Evolutionary conservation across 2,113 vertebrate genomes (phyloP).

Genomic region (Gobius niger): DNA sequence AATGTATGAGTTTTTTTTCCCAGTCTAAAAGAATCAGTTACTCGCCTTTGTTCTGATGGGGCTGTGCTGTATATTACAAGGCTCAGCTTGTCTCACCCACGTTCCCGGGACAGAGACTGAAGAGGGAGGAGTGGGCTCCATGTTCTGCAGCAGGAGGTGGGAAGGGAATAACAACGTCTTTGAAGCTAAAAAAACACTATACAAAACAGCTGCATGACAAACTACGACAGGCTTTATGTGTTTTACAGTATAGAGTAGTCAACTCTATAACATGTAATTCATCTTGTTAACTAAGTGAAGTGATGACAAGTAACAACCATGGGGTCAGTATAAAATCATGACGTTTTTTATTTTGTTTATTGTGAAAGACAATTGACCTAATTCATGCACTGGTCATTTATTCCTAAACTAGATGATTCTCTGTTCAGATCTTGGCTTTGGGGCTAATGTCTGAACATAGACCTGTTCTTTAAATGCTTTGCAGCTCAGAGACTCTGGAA

Average conservation of each 20-base stretch:
- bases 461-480: too few species aligned
- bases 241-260: not conserved
- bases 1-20: not conserved
- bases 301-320: too few species aligned
- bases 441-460: too few species aligned
- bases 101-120: slow-evolving; percentile 13
- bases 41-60: not conserved
- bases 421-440: too few species aligned
- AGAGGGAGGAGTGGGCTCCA: slow-evolving; percentile 14
- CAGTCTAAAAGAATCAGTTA: not conserved
- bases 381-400: too few species aligned
- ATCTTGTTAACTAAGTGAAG: too few species aligned
- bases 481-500: too few species aligned
- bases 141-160: slow-evolving; percentile 36
- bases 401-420: too few species aligned
- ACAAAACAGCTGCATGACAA: slow-evolving; percentile 17
- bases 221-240: slow-evolving; percentile 1
- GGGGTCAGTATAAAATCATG: too few species aligned
- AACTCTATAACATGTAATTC: too few species aligned
- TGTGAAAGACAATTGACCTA: too few species aligned
- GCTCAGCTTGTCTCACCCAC: slow-evolving; percentile 26
- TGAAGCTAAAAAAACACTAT: slow-evolving; percentile 4
- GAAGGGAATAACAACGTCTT: slow-evolving; percentile 24
- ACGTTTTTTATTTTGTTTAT: too few species aligned
- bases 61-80: slow-evolving; percentile 18